phyloP scores from a whole-genome alignment of 2,797 vertebrate genomes.

The Myripristis murdjan region DNA sequence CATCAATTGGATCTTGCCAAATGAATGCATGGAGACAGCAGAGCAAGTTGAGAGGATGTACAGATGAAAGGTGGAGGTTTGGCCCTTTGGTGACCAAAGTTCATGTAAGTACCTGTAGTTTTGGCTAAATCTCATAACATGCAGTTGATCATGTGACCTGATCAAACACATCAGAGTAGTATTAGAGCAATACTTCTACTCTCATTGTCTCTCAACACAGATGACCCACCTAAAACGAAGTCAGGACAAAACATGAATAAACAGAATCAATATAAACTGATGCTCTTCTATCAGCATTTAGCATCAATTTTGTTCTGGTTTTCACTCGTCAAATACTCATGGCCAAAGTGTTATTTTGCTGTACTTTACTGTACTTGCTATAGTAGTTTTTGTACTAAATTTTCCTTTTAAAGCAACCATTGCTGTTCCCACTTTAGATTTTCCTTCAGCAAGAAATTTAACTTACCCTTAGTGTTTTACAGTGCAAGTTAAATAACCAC shows the following conservation, averaged over 20 bases:
- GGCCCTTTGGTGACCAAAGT: too few relatives aligned
- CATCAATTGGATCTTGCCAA: neutral
- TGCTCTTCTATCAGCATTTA: too few relatives aligned
- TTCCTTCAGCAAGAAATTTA: neutral
- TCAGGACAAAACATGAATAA: neutral
- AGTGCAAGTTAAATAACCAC: neutral
- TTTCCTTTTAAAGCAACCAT: neutral
- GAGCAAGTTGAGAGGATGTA: neutral
- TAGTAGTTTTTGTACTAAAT: too few relatives aligned
- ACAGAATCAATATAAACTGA: neutral
- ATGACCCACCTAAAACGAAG: too few relatives aligned
- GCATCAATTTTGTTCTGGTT: conserved; percentile 5
- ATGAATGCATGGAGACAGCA: too few relatives aligned
- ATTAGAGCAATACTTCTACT: too few relatives aligned
- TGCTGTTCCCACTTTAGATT: neutral
- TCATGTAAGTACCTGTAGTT: too few relatives aligned
- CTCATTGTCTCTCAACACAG: too few relatives aligned
- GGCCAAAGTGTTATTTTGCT: neutral
- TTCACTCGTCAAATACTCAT: neutral
- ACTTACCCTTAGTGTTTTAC: neutral
- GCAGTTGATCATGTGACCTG: too few relatives aligned
- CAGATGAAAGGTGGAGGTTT: too few relatives aligned
- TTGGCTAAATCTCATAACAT: too few relatives aligned
- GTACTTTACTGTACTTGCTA: neutral
- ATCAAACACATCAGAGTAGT: too few relatives aligned